A percentile compares a stretch with the other conserved stretches of the same genome.
phyloP scores from a whole-genome alignment of 1,140 invertebrate species.

The Pinna nobilis region DNA sequence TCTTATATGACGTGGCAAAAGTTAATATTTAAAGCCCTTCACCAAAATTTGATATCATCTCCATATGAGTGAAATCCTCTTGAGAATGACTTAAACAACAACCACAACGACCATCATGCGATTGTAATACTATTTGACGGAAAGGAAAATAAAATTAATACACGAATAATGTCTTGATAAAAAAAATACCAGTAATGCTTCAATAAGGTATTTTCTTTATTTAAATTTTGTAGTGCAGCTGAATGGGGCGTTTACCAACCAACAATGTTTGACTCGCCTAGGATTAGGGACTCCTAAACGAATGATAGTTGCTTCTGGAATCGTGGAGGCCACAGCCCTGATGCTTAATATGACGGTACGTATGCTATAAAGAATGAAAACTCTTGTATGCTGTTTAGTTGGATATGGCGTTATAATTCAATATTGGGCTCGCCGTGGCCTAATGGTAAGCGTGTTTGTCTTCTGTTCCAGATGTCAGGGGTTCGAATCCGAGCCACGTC shows the following conservation, averaged over 20 bases:
- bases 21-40: background rate
- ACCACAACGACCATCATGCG: background rate
- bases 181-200: background rate
- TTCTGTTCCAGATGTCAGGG: too few species aligned
- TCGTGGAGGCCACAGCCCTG: conserved; percentile 41
- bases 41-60: background rate
- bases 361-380: background rate
- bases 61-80: too few species aligned
- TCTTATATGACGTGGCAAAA: too few species aligned
- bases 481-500: too few species aligned
- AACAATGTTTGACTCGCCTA: conserved; percentile 36
- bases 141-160: too few species aligned
- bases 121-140: background rate
- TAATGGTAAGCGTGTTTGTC: background rate
- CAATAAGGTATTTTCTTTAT: background rate
- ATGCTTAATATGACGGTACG: conserved; percentile 48
- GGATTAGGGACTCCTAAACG: conserved; percentile 38
- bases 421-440: background rate
- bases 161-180: background rate
- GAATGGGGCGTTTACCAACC: conserved; percentile 45
- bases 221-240: conserved; percentile 34
- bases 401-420: too few species aligned
- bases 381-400: background rate
- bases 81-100: background rate
- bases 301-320: conserved; percentile 37